Evolutionary conservation across 1,140 invertebrate genomes (phyloP).

Genomic region (Yoshiicerus persimilis): DNA sequence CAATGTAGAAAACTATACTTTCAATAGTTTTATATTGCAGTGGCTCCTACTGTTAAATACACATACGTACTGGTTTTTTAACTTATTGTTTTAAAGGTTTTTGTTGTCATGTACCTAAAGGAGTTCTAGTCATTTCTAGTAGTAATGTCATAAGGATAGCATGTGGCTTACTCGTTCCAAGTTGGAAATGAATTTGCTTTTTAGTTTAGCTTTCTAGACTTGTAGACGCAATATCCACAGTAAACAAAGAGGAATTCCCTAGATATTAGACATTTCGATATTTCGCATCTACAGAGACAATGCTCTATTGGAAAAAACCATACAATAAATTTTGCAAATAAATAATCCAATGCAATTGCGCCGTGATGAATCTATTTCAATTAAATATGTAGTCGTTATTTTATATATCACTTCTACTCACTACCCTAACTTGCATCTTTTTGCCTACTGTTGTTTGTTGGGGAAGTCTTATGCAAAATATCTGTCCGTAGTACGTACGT

Average conservation of each 20-base stretch:
- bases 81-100: not conserved
- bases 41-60: not conserved
- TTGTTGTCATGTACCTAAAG: not conserved
- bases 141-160: too few relatives aligned
- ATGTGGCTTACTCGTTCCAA: too few relatives aligned
- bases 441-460: too few relatives aligned
- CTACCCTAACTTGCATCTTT: too few relatives aligned
- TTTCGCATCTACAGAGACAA: not conserved
- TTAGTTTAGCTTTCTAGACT: not conserved
- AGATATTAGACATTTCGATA: not conserved
- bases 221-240: not conserved
- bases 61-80: not conserved
- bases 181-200: not conserved
- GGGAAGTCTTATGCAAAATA: too few relatives aligned
- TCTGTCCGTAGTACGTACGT: too few relatives aligned
- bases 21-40: too few relatives aligned
- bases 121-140: not conserved
- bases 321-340: not conserved
- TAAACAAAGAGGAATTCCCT: not conserved
- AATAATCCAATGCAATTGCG: not conserved
- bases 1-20: not conserved
- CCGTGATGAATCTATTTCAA: not conserved
- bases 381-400: too few relatives aligned
- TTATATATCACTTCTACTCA: too few relatives aligned
- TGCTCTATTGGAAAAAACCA: not conserved